Base-by-base conservation (phyloP, 2,888 invertebrate genomes). In the Drosophila nigritarsus region DNA sequence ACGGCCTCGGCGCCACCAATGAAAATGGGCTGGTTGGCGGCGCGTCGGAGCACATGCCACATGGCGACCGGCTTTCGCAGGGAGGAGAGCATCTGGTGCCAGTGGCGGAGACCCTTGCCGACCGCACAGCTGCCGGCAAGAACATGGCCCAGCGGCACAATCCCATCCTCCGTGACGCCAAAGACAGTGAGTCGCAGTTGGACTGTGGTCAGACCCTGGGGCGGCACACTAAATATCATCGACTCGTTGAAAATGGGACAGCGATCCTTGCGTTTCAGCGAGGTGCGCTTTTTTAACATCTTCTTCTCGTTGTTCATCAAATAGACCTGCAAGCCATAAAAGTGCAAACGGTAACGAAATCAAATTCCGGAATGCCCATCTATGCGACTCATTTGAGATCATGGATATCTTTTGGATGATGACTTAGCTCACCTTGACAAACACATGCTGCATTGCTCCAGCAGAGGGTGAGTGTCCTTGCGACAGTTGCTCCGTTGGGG, bases 241-340 rank as follows among this genome's bases (percentile, higher is more conserved):
- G 97, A 96, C 93, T 97, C 97, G 92, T 97, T 97, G 92, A 96
- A 97, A 78, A 96, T 96, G 0, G 97, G 97, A 90, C 95, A 95
- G 62, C 95, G 94, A 87, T 97, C 97, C 42, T 95, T 95, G 78
- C 95, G 94, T 90, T 97, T 97, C 18, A 95, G 94, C 20, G 96
- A 95, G 30, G 97, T 97, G 90, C 96, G 96, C 93, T 97, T 97
- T 93, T 97, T 97, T 88, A 96, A 95, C 58, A 97, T 95, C 92
- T 97, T 97, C 91, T 96, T 96, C 2, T 96, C 96, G 88, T 96
- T 95, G 91, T 96, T 96, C 83, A 97, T 94, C 56, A 97, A 93
- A 91, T 97, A 97, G 4, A 97, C 96, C 96, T 95, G n/a, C 82
- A 2, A 49, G 27, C 49, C 90, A 87, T 50, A 24, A 20, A 20